A percentile compares a stretch with the other conserved stretches of the same genome.
These are phyloP conservation scores for Jacana jacana DNA, from an alignment of 2,113 vertebrate genomes.

Conservation along the genomic window DNA sequence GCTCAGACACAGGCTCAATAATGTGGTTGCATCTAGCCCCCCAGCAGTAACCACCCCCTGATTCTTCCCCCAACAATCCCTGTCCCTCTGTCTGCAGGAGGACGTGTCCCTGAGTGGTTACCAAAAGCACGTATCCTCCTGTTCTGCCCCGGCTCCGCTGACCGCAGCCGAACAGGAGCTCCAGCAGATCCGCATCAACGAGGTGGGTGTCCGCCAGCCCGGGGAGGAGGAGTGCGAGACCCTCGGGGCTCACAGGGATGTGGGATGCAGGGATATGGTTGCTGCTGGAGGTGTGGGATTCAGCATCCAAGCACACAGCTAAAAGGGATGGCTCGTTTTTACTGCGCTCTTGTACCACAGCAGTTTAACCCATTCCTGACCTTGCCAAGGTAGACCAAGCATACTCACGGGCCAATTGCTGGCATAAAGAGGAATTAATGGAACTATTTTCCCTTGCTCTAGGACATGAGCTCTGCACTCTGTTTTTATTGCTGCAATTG, in stretches of 20 bases:
- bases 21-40: not conserved
- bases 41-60: accelerated
- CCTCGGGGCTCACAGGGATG: not conserved
- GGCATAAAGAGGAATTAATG: not conserved
- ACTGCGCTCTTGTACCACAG: not conserved
- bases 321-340: not conserved
- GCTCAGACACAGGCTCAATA: not conserved
- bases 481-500: not conserved
- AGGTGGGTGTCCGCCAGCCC: constrained; percentile 70
- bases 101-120: constrained; percentile 93
- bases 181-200: constrained; percentile 92
- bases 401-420: not conserved
- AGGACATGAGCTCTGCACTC: not conserved
- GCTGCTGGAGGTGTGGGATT: not conserved
- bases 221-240: not conserved
- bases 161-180: constrained; percentile 91
- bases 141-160: constrained; percentile 86
- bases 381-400: not conserved
- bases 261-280: not conserved
- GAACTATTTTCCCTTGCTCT: not conserved
- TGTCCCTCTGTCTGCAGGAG: constrained; percentile 76
- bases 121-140: constrained; percentile 88
- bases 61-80: not conserved
- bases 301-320: not conserved
- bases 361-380: not conserved